Evolutionary conservation across 1,140 invertebrate genomes (phyloP).

Genomic region (Thaumetopoea pityocampa): DNA sequence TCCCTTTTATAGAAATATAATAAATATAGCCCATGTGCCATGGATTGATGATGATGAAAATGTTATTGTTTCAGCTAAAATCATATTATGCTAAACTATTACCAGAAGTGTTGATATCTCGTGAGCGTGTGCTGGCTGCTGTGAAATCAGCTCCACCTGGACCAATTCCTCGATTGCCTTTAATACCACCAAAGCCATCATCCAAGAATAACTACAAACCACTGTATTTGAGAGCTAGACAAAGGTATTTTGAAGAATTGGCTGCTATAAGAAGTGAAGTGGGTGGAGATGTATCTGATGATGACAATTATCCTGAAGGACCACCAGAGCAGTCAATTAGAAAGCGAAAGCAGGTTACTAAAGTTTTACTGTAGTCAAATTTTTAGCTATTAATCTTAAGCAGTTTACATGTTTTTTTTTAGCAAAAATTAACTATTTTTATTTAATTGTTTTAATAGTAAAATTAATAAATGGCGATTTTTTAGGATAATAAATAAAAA

Average conservation of each 20-base stretch:
- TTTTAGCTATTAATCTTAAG: neutral
- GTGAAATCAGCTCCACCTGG: constrained; percentile 56
- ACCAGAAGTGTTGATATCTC: constrained; percentile 59
- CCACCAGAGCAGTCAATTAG: constrained; percentile 49
- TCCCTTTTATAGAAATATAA: neutral
- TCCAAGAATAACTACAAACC: constrained; percentile 55
- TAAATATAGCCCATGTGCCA: neutral
- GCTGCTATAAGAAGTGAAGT: constrained; percentile 76
- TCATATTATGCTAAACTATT: constrained; percentile 67
- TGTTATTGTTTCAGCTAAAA: constrained; percentile 48
- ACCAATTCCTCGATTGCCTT: constrained; percentile 40
- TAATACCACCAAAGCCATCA: constrained; percentile 47
- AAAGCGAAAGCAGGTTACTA: constrained; percentile 41
- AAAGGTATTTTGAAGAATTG: constrained; percentile 76
- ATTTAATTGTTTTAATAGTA: too few relatives aligned
- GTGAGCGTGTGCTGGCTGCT: constrained; percentile 55
- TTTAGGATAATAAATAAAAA: too few relatives aligned
- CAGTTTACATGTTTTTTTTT: neutral
- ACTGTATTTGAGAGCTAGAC: constrained; percentile 52
- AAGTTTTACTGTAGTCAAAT: constrained; percentile 26
- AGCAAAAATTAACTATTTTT: too few relatives aligned
- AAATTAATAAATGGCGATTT: too few relatives aligned
- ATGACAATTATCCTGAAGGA: constrained; percentile 83
- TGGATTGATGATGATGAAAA: neutral
- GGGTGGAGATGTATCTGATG: constrained; percentile 82